A percentile compares a stretch with the other conserved stretches of the same genome.
Evolutionary conservation across 2,113 vertebrate genomes (phyloP).

Genomic region (Scomber japonicus): DNA sequence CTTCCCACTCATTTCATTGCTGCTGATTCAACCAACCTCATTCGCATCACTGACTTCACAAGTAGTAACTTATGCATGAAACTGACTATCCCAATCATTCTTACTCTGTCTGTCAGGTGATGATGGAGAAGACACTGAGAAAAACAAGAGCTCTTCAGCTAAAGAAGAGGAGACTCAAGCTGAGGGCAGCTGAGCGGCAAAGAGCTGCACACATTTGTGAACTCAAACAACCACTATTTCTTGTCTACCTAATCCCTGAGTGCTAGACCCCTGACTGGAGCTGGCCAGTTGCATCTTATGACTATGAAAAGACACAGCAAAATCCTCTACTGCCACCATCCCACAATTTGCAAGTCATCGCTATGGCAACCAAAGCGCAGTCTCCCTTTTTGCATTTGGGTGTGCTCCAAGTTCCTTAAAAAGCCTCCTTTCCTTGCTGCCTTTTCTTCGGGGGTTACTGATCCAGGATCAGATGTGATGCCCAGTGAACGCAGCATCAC

Average conservation of each 20-base stretch:
- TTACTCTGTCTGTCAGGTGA: conserved; percentile 51
- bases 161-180: conserved; percentile 67
- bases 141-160: conserved; percentile 49
- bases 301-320: conserved; percentile 28
- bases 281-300: conserved; percentile 21
- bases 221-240: conserved; percentile 1
- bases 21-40: conserved; percentile 19
- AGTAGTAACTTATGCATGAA: conserved; percentile 17
- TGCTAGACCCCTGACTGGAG: conserved; percentile 3
- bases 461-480: conserved; percentile 26
- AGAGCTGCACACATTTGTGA: not conserved
- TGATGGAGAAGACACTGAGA: conserved; percentile 56
- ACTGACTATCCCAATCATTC: not conserved
- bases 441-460: conserved; percentile 24
- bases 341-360: conserved; percentile 12
- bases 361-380: conserved; percentile 31
- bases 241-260: conserved; percentile 1
- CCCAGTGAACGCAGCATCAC: not conserved
- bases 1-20: not conserved
- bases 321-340: conserved; percentile 27
- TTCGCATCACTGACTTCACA: conserved; percentile 15
- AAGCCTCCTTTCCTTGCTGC: conserved; percentile 19
- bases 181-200: conserved; percentile 51
- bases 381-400: conserved; percentile 17
- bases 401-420: conserved; percentile 33